phyloP scores from a whole-genome alignment of 2,888 invertebrate genomes.

The Ochropleura plecta region DNA sequence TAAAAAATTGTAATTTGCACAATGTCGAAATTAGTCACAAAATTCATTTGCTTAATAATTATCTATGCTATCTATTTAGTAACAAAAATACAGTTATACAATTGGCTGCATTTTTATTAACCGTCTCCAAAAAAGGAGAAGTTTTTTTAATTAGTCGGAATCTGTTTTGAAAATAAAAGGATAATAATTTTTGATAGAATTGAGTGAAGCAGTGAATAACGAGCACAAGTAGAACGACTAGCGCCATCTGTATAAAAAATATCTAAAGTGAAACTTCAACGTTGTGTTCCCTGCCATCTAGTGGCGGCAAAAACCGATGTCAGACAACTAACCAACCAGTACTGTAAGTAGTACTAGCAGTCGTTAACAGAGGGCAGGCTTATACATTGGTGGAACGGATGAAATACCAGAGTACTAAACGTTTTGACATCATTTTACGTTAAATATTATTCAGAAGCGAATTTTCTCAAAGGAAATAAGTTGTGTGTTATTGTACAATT shows the following conservation, averaged over 20 bases:
- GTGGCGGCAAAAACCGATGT: not conserved
- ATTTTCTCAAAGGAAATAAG: not conserved
- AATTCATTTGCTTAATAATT: too few relatives aligned
- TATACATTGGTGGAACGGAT: not conserved
- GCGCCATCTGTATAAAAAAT: constrained; percentile 42
- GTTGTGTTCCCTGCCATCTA: constrained; percentile 36
- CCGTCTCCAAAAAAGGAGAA: too few relatives aligned
- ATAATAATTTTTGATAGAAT: not conserved
- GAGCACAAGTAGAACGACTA: constrained; percentile 15
- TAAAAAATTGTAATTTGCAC: too few relatives aligned
- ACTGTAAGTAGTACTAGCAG: not conserved
- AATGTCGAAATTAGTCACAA: too few relatives aligned
- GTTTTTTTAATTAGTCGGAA: too few relatives aligned
- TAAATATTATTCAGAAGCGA: not conserved
- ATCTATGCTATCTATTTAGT: too few relatives aligned
- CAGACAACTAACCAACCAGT: too few relatives aligned
- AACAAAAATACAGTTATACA: too few relatives aligned
- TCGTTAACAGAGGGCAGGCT: constrained; percentile 32
- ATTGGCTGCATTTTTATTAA: too few relatives aligned
- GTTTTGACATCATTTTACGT: not conserved
- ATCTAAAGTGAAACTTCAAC: not conserved
- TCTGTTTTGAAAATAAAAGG: not conserved
- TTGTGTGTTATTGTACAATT: too few relatives aligned
- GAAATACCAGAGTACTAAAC: not conserved
- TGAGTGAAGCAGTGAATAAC: not conserved